Percentiles rank a stretch among this genome's conserved stretches.
Evolutionary conservation across 1,140 invertebrate genomes (phyloP).

Genomic region (Drosophila yakuba): DNA sequence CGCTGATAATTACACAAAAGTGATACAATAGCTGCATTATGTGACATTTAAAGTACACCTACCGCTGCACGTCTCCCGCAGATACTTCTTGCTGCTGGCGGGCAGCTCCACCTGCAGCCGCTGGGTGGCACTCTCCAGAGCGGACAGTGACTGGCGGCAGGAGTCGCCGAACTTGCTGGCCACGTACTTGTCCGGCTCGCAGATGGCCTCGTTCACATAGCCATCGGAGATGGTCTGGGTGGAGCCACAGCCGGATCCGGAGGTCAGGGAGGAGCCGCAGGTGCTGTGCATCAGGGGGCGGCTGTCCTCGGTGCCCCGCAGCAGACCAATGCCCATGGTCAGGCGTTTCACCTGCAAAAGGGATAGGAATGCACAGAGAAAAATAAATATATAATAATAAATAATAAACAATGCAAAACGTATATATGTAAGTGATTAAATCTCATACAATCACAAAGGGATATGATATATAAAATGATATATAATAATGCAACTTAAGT

Average conservation of each 20-base stretch:
- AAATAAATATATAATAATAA: too few relatives aligned
- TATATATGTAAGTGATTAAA: too few relatives aligned
- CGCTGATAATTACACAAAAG: constrained; percentile 37
- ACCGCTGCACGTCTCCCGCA: constrained; percentile 84
- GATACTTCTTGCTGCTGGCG: constrained; percentile 72
- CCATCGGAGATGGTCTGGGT: constrained; percentile 88
- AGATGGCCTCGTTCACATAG: constrained; percentile 91
- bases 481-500: too few relatives aligned
- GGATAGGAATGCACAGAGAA: constrained; percentile 3
- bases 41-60: neutral
- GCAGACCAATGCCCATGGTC: constrained; percentile 83
- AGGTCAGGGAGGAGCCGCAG: constrained; percentile 85
- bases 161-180: constrained; percentile 84
- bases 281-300: constrained; percentile 87
- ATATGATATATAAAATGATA: too few relatives aligned
- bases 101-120: constrained; percentile 67
- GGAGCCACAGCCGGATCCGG: constrained; percentile 79
- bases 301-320: constrained; percentile 86
- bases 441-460: too few relatives aligned
- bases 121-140: constrained; percentile 72
- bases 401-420: too few relatives aligned
- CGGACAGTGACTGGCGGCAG: constrained; percentile 82
- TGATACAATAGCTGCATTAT: too few relatives aligned
- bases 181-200: constrained; percentile 86
- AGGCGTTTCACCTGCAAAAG: constrained; percentile 80